Evolutionary conservation across 2,888 invertebrate species (phyloP), one percentile per base, ranked within the genome.

Genomic region (Pollenia griseotomentosa): DNA sequence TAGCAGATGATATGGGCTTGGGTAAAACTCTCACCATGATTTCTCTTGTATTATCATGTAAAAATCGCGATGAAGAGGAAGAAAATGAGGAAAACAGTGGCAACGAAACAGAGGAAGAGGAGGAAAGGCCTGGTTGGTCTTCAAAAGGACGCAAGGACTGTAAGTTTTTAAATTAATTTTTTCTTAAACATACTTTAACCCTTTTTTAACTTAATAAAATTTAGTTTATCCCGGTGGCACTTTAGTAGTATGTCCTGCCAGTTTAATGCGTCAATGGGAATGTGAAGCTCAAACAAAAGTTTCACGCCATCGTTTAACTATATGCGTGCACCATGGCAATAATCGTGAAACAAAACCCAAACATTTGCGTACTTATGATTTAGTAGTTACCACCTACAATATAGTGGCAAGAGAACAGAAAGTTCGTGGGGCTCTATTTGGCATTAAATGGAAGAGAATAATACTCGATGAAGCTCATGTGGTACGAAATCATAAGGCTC

Each of bases 381-480:
- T 99, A 0, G 98, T 99, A 0, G 94, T 98, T 59, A 98, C 99
- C 14, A 98, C 99, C 0, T 99, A 98, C 91, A 95, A 96, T 65
- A 95, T 98, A 77, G 94, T 96, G 86, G 94, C 94, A 84, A 93
- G 96, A 44, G 97, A 97, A 90, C 93, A 92, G 3, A 95, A 95
- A 89, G 94, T 94, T 90, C 94, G 92, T 55, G 95, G 96, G 1
- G 94, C 95, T 0, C 90, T 97, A 33, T 95, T 95, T 92, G 94
- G 95, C 61, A 94, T 99, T 5, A 94, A 94, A 11, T 99, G 99
- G 98, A 95, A 96, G 0, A 95, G 99, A 71, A 95, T 98, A 3
- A 96, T 99, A 85, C 94, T 99, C 33, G 99, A 99, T 94, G 99
- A 99, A 94, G 99, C 97, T 0, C 99, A 99, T 93, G 95, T 96